Evolutionary conservation across 2,888 invertebrate genomes (phyloP), one percentile per base, ranked within the genome.

Genomic region (Plusia festucae): DNA sequence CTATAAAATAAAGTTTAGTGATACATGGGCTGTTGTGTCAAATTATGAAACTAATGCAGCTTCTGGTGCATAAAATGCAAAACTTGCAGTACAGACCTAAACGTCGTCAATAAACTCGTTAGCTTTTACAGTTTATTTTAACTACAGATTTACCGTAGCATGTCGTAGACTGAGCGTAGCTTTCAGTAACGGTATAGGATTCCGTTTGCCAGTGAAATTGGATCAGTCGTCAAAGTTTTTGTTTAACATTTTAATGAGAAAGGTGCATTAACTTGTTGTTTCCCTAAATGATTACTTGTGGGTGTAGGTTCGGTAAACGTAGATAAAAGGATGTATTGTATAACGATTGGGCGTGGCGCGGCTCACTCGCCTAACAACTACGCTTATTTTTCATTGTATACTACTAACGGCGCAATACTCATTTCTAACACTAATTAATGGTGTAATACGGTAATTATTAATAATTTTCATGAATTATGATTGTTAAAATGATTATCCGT

Each of bases 121-220:
- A 53, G 64, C 46, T 75, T 73, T 78, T 65, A 78, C 76, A 78
- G 70, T 75, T 74, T 57, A 32, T 24, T 69, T 62, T 54, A 65
- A 65, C 56, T 68, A 62, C 64, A 74, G 64, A 78, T 78, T 78
- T 75, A 75, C 79, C 76, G 75, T 75, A 75, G 56, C 79, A 78
- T 75, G 61, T 75, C 65, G 65, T 53, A 78, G 70, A 78, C 68
- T 73, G 46, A 77, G 73, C 53, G 68, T 49, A 62, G 74, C 73
- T 78, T 78, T 73, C 78, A 73, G 73, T 73, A 73, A 73, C 73
- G 78, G 73, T 73, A 73, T 73, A 73, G 73, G 73, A 73, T 73
- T 73, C 74, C 78, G 63, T 64, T 64, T 53, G 59, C 55, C 8
- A 78, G 74, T 73, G 73, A 73, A 73, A 73, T 73, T 73, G 74